phyloP scores from a whole-genome alignment of 2,888 invertebrate genomes.

The Theretra japonica region DNA sequence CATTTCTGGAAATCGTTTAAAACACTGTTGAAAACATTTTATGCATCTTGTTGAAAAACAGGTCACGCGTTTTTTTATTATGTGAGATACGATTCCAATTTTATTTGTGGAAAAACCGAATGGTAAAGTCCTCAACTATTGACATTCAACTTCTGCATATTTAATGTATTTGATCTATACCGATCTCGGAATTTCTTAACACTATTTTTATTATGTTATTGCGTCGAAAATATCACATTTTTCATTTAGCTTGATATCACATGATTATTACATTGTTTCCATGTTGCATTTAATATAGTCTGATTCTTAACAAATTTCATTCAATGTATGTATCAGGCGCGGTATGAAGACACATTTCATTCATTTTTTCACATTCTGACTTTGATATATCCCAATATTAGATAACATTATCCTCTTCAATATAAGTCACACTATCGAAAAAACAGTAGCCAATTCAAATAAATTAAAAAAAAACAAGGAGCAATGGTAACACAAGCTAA shows the following conservation, averaged over 20 bases:
- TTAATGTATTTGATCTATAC: neutral
- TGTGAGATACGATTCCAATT: neutral
- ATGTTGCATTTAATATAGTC: no score
- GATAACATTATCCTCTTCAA: no score
- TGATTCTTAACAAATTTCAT: no score
- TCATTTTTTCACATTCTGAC: neutral
- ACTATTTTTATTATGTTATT: no score
- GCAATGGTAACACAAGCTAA: neutral
- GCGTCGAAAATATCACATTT: no score
- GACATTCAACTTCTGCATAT: no score
- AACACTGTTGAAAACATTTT: neutral
- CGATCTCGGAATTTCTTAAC: no score
- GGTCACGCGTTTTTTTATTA: neutral
- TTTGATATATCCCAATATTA: neutral
- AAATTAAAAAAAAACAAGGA: neutral
- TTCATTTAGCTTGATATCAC: no score
- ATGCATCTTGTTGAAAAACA: neutral
- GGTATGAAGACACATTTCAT: neutral
- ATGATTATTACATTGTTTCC: no score
- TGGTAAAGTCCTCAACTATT: neutral
- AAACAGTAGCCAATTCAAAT: neutral
- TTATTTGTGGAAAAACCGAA: neutral
- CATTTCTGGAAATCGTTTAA: neutral
- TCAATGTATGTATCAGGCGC: neutral
- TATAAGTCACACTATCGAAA: neutral